A percentile compares a stretch with the other conserved stretches of the same genome.
Conservation (phyloP, 2,113 vertebrate genomes). For the Vireo altiloquus region DNA sequence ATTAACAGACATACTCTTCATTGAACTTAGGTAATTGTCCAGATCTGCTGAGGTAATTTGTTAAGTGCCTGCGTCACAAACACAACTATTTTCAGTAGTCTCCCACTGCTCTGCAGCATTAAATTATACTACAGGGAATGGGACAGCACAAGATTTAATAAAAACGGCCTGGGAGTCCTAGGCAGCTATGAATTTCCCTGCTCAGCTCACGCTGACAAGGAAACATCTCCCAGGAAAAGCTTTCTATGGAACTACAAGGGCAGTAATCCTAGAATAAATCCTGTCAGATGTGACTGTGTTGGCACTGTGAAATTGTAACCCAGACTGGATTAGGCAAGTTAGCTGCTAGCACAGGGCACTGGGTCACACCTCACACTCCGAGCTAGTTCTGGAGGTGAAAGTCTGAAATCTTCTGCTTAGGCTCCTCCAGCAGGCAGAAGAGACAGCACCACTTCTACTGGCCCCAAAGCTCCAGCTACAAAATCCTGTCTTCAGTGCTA, state of each 20-base stretch:
- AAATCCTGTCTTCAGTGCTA: not conserved
- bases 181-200: not conserved
- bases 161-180: not conserved
- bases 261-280: not conserved
- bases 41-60: not conserved
- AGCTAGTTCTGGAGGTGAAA: not conserved
- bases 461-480: not conserved
- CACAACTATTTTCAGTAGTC: not conserved
- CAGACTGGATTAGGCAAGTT: not conserved
- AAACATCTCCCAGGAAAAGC: not conserved
- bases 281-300: not conserved
- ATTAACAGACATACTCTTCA: not conserved
- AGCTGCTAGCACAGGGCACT: not conserved
- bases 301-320: not conserved
- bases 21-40: not conserved
- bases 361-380: not conserved
- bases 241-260: not conserved
- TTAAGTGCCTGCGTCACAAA: not conserved
- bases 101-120: not conserved
- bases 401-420: not conserved
- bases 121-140: not conserved
- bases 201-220: not conserved
- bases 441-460: not conserved
- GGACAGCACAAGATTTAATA: not conserved
- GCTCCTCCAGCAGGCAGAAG: not conserved